Evolutionary conservation across 37 sponge, comb jelly and placozoan genomes (phyloP).

Genomic region (Spongilla lacustris): DNA sequence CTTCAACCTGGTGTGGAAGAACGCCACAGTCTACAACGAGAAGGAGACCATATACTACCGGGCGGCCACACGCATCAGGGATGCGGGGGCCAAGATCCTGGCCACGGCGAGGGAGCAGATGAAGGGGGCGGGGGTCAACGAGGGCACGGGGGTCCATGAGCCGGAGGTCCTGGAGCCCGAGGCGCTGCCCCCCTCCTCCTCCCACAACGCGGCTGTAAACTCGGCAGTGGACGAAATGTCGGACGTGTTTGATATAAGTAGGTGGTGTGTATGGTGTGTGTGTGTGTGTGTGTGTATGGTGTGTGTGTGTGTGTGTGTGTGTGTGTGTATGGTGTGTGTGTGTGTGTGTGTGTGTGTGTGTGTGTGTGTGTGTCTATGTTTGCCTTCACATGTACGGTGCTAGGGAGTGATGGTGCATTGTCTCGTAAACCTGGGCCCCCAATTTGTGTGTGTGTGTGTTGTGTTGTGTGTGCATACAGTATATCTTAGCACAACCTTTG

Average conservation of each 20-base stretch:
- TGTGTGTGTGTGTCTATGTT: no score
- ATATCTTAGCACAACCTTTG: background rate
- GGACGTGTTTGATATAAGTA: constrained; percentile 24
- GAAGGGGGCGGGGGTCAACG: constrained; percentile 36
- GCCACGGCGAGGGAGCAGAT: constrained; percentile 32
- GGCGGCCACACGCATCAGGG: constrained; percentile 83
- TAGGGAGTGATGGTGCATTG: no score
- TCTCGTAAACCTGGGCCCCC: no score
- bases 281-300: no score
- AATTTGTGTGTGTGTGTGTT: background rate
- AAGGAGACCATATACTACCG: constrained; percentile 89
- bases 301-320: background rate
- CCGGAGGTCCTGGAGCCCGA: constrained; percentile 71
- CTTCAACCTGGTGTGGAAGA: constrained; percentile 85
- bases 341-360: background rate
- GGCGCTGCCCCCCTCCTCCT: constrained; percentile 28
- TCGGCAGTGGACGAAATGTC: background rate
- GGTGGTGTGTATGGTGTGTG: background rate
- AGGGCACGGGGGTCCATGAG: constrained; percentile 51
- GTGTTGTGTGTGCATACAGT: background rate
- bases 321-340: background rate
- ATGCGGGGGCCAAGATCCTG: constrained; percentile 48
- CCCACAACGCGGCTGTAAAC: background rate
- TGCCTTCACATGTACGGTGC: no score
- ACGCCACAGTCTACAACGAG: constrained; percentile 92